A percentile compares a stretch with the other conserved stretches of the same genome.
These are phyloP conservation scores for Acanthococcus lagerstroemiae DNA, from an alignment of 2,888 invertebrate genomes.

Conservation along the genomic window DNA sequence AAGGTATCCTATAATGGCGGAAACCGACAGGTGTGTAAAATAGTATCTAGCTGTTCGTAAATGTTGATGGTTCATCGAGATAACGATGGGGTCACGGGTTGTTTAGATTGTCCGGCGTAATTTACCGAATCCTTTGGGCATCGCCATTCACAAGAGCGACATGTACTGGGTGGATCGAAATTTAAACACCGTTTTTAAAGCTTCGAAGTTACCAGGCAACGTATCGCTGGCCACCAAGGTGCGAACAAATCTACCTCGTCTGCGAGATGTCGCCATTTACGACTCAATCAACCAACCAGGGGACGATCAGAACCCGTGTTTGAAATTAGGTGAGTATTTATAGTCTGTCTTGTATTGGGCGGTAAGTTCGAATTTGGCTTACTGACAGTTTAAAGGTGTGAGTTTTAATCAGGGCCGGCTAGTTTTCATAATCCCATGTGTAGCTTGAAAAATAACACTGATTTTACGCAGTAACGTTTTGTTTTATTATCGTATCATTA, in stretches of 20 bases:
- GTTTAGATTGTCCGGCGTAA: slow-evolving; percentile 69
- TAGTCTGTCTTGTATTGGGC: no score
- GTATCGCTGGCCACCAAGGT: slow-evolving; percentile 59
- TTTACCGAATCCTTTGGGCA: slow-evolving; percentile 86
- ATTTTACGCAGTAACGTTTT: no score
- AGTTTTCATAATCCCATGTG: background rate
- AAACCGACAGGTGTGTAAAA: slow-evolving; percentile 55
- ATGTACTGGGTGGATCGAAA: slow-evolving; percentile 95
- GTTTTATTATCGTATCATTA: no score
- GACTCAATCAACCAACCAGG: slow-evolving; percentile 78
- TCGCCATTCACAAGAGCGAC: slow-evolving; percentile 70
- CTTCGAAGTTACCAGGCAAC: slow-evolving; percentile 61
- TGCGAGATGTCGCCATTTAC: slow-evolving; percentile 85
- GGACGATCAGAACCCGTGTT: slow-evolving; percentile 72
- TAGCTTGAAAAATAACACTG: background rate
- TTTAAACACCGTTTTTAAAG: slow-evolving; percentile 68
- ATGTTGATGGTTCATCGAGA: no score
- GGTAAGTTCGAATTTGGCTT: no score
- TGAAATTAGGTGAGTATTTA: slow-evolving; percentile 43
- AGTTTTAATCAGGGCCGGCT: no score
- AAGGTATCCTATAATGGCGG: slow-evolving; percentile 76
- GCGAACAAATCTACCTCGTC: slow-evolving; percentile 69
- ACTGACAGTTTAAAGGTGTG: no score
- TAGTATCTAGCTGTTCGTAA: no score
- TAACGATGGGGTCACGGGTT: no score